phyloP scores from a whole-genome alignment of 2,888 invertebrate genomes.

The Mythimna ferrago region DNA sequence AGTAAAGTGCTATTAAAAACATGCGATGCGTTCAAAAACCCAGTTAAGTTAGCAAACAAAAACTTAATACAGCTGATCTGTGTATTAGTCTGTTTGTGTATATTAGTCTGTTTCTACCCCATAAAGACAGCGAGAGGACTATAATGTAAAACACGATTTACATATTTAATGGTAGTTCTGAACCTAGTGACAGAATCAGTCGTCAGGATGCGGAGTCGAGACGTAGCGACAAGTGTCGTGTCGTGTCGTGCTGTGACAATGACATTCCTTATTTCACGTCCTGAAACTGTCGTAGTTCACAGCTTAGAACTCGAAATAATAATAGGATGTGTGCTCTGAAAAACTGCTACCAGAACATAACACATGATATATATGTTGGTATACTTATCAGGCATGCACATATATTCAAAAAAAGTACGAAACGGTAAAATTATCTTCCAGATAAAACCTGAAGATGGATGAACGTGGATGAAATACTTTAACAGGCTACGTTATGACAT shows the following conservation, averaged over 20 bases:
- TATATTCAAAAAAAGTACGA: background rate
- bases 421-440: background rate
- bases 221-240: conserved; percentile 26
- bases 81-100: background rate
- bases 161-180: conserved; percentile 43
- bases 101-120: background rate
- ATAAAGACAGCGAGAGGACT: conserved; percentile 9
- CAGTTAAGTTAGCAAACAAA: background rate
- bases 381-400: background rate
- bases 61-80: background rate
- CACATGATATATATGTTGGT: background rate
- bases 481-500: no score
- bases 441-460: no score
- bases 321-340: conserved; percentile 5
- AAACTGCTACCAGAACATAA: background rate
- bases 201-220: conserved; percentile 15
- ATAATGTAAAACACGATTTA: conserved; percentile 42
- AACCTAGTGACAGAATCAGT: conserved; percentile 33
- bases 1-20: background rate
- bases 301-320: conserved; percentile 13
- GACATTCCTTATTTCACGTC: conserved; percentile 31
- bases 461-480: background rate
- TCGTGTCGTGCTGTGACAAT: conserved; percentile 7
- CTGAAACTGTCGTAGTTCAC: conserved; percentile 17
- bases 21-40: background rate